Base-by-base conservation (phyloP, 2,797 vertebrate genomes). In the Eremophila alpestris region DNA sequence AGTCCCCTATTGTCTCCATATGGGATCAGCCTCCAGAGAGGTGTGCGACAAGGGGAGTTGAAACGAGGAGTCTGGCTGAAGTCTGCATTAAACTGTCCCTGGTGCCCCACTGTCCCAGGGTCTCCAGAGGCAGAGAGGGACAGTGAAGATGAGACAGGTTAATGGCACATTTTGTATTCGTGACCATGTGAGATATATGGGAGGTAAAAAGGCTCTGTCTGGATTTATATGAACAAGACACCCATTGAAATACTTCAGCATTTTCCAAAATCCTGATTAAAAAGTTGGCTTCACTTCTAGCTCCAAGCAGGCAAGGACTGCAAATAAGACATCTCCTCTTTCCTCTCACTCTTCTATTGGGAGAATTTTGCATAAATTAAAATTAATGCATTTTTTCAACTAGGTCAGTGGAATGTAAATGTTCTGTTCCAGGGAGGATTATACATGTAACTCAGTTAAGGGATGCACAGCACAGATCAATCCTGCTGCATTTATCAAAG, bases 351-450 rank as follows among this genome's bases (percentile, higher is more conserved):
- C 59, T 86, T 93, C 49, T 84, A 60, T 70, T 94, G 82, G 67
- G 69, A 88, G 51, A 95, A 89, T 95, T 96, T 97, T 97, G 78
- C 95, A 97, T 97, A 96, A 94, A 96, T 97, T 97, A 97, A 96
- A 95, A 96, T 97, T 94, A 97, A 97, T 97, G 45, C 32, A 80
- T 95, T 96, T 95, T 95, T 96, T 96, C 94, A 96, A 97, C 87
- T 97, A 97, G 96, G 95, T 97, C 97, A 97, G 83, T 94, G 91
- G 68, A 97, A 97, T 97, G 96, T 91, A 97, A 97, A 96, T 96
- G 90, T 93, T 97, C 96, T 15, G 6, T 96, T 95, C 94, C 90
- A 65, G 49, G 34, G 91, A 97, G 95, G 96, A 97, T 97, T 97
- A 96, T 78, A 89, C 74, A 82, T 93, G 7, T 93, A 92, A 96